These are phyloP conservation scores for Alviniconcha marisindica DNA, from an alignment of 1,140 invertebrate genomes.

Conservation along the genomic window DNA sequence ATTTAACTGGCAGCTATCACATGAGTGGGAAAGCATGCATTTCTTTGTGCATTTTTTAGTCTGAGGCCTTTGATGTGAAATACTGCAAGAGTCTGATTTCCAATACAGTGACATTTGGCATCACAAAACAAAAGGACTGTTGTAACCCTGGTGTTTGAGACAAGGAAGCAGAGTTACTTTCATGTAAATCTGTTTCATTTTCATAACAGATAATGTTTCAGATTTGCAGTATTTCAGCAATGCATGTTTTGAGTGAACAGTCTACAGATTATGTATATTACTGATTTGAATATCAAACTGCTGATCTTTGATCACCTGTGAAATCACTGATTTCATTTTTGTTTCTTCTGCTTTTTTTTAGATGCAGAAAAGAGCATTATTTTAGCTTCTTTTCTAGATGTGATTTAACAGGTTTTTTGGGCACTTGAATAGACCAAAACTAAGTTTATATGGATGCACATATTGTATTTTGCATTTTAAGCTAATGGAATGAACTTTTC, in stretches of 20 bases:
- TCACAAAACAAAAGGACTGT: too few relatives aligned
- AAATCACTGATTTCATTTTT: not conserved
- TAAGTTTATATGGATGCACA: too few relatives aligned
- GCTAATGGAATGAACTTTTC: not conserved
- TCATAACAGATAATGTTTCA: too few relatives aligned
- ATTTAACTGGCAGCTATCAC: not conserved
- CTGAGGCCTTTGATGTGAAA: not conserved
- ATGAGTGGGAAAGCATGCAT: slow-evolving; percentile 22
- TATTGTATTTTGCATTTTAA: too few relatives aligned
- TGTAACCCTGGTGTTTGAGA: too few relatives aligned
- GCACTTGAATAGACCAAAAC: too few relatives aligned
- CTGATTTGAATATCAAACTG: too few relatives aligned
- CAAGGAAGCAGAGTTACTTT: too few relatives aligned
- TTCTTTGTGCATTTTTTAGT: not conserved
- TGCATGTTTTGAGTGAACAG: not conserved
- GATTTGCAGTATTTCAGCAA: not conserved
- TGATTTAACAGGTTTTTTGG: not conserved
- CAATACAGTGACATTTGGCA: too few relatives aligned
- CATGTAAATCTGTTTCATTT: too few relatives aligned
- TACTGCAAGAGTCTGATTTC: slow-evolving; percentile 11
- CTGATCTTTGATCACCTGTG: not conserved
- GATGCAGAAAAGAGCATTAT: not conserved
- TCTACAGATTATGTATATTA: too few relatives aligned
- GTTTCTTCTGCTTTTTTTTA: not conserved
- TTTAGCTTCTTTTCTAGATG: not conserved